phyloP scores from a whole-genome alignment of 2,888 invertebrate genomes.

The Tanypteryx hageni region DNA sequence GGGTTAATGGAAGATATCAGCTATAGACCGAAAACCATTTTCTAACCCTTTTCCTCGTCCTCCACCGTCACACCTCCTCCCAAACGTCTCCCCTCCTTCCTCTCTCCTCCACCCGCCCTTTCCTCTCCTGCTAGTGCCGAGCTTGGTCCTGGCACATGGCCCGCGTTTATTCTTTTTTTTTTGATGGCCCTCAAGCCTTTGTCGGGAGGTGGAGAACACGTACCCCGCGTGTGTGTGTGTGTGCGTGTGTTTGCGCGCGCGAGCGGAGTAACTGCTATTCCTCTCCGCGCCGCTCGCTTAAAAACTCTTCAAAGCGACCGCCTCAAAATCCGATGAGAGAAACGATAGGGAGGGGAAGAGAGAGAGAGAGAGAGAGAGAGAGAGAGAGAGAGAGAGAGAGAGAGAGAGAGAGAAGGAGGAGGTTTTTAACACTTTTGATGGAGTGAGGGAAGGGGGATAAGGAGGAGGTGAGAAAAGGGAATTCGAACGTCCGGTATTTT shows the following conservation, averaged over 20 bases:
- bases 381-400: neutral
- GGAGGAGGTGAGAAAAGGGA: no score
- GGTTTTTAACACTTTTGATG: constrained; percentile 23
- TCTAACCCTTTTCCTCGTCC: neutral
- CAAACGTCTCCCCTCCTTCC: neutral
- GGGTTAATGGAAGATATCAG: neutral
- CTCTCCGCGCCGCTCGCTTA: neutral
- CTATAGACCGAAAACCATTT: neutral
- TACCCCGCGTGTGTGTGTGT: neutral
- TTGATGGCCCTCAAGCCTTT: constrained; percentile 3
- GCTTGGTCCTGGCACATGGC: neutral
- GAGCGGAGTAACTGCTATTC: neutral
- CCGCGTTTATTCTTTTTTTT: neutral
- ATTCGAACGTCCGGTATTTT: neutral
- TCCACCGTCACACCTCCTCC: neutral
- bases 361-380: no score
- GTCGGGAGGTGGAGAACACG: neutral
- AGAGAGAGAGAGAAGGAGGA: neutral
- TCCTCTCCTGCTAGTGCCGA: no score
- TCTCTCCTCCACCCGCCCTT: no score
- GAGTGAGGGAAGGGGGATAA: neutral
- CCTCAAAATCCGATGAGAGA: constrained; percentile 2
- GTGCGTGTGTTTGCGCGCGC: neutral
- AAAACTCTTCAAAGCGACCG: constrained; percentile 32
- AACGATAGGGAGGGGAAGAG: neutral